Conservation (phyloP, 2,888 invertebrate species). For the Thecophora atra region DNA sequence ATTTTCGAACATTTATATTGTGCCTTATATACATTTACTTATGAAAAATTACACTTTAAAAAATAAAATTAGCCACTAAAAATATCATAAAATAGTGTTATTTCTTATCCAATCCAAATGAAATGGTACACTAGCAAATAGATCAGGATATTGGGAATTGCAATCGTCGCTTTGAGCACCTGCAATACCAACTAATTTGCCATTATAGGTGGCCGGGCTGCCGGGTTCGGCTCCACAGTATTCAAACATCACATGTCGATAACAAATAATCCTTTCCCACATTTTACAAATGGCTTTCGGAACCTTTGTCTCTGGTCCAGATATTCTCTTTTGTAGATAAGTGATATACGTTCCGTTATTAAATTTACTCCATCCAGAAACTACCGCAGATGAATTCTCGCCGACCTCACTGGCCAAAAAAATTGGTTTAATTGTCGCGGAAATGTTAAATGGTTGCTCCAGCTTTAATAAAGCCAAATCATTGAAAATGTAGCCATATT, state of each 20-base stretch:
- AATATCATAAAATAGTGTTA: neutral
- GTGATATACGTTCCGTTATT: slow-evolving; percentile 29
- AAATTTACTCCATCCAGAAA: slow-evolving; percentile 58
- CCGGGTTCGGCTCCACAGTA: neutral
- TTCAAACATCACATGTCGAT: neutral
- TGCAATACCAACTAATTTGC: slow-evolving; percentile 1
- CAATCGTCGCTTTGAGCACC: neutral
- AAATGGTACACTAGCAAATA: neutral
- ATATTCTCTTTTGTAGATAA: neutral
- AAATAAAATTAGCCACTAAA: too few relatives aligned
- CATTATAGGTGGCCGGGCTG: neutral
- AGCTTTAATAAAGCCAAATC: slow-evolving; percentile 57
- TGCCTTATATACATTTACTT: neutral
- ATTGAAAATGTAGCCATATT: slow-evolving; percentile 48
- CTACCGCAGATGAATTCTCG: slow-evolving; percentile 46
- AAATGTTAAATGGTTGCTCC: slow-evolving; percentile 44
- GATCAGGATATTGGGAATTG: neutral
- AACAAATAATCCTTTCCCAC: neutral
- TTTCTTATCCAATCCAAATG: neutral
- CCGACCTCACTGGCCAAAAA: slow-evolving; percentile 47
- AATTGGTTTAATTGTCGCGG: slow-evolving; percentile 48
- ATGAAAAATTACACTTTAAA: too few relatives aligned
- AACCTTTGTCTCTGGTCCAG: slow-evolving; percentile 35
- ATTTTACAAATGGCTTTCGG: slow-evolving; percentile 39
- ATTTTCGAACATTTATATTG: neutral